Evolutionary conservation across 2,113 vertebrate species (phyloP), one percentile per base, ranked within the genome.

Genomic region (Riparia riparia): DNA sequence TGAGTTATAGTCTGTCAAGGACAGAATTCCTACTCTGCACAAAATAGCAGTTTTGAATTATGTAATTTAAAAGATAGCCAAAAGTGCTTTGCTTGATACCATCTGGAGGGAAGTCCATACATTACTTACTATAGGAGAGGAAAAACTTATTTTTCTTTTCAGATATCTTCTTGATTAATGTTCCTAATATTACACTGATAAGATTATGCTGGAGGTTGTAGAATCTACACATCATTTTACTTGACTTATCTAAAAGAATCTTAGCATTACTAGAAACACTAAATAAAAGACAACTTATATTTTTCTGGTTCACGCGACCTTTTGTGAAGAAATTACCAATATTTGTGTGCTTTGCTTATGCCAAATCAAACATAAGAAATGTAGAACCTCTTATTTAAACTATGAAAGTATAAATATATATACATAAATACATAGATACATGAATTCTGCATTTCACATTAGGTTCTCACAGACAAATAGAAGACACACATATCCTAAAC

Each of bases 161-260:
- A 56, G 42, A n/a, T 82, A 74, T 57, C 17, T 77, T 83, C n/a
- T 84, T 89, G 63, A 92, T 73, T 87, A 86, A 77, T 89, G 26
- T 45, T 93, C 34, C 5, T 70, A 77, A 83, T 83, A 86, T 80
- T 86, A 81, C 28, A 31, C 11, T n/a, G 29, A 63, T 42, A 72
- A 64, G 56, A 74, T 88, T 65, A 81, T 73, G 47, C 29, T 86
- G 76, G 78, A 89, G 51, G 39, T 7, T 83, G 32, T 28, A 86
- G 60, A 90, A 88, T 18, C 6, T 69, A 37, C 22, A n/a, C 11
- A 41, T 47, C 17, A 34, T 17, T 81, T 71, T 31, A 61, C 14
- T 20, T 82, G 65, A 51, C 37, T 45, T 83, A 41, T 31, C 39
- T 74, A 42, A 93, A 91, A 77, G 32, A 58, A 45, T 53, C 7